phyloP scores from a whole-genome alignment of 2,888 invertebrate genomes.

The Isotomurus palustris region DNA sequence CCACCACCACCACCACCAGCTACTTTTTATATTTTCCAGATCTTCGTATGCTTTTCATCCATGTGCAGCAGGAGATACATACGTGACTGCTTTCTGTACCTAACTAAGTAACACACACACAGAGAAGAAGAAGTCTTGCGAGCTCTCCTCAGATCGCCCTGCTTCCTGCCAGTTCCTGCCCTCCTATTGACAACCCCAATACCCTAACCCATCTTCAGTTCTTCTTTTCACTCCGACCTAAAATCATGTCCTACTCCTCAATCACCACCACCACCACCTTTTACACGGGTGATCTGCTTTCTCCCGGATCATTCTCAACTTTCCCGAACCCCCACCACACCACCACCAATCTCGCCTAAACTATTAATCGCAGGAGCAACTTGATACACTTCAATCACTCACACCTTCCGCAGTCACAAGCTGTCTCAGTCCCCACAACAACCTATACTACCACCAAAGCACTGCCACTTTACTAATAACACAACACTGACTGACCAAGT shows the following conservation, averaged over 20 bases:
- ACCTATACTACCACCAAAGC: neutral
- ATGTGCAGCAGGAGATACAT: constrained; percentile 9
- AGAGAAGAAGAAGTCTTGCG: too few species aligned
- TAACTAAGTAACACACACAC: too few species aligned
- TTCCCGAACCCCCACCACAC: neutral
- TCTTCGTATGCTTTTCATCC: constrained; percentile 3
- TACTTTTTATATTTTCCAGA: neutral
- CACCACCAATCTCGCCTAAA: neutral
- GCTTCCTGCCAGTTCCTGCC: constrained; percentile 18
- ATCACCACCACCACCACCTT: constrained; percentile 11
- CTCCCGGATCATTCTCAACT: neutral
- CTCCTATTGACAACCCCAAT: constrained; percentile 46
- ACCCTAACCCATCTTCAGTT: constrained; percentile 44
- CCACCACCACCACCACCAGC: neutral
- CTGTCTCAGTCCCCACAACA: neutral
- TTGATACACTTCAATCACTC: too few species aligned
- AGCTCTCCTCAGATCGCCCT: too few species aligned
- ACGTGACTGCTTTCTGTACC: neutral
- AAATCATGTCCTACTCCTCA: constrained; percentile 45
- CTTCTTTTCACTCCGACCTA: constrained; percentile 44
- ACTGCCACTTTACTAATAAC: too few species aligned
- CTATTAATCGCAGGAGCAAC: too few species aligned
- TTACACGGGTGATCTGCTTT: neutral
- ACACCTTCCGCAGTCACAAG: neutral
- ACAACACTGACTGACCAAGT: too few species aligned